phyloP scores from a whole-genome alignment of 2,888 invertebrate species.

The Pachliopta kotzebuea region DNA sequence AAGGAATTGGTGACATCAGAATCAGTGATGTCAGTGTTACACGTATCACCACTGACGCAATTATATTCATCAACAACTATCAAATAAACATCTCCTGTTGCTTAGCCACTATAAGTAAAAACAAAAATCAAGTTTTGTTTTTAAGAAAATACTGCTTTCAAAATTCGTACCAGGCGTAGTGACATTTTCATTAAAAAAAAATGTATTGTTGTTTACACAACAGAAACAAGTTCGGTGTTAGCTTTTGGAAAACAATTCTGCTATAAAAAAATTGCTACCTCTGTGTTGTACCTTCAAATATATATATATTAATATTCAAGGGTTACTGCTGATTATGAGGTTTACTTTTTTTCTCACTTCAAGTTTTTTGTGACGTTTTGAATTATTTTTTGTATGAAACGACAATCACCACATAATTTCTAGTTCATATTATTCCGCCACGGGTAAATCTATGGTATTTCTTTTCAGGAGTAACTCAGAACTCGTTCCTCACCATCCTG shows the following conservation, averaged over 20 bases:
- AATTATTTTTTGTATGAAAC: not conserved
- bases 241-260: not conserved
- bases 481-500: not conserved
- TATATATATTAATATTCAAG: not conserved
- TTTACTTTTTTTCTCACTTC: not conserved
- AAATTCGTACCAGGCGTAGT: no score
- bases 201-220: no score
- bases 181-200: no score
- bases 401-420: not conserved
- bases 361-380: not conserved
- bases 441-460: not conserved
- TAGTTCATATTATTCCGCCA: no score
- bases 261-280: not conserved
- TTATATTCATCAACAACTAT: no score
- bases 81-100: no score
- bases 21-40: no score
- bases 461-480: not conserved
- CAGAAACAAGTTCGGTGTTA: not conserved
- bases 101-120: no score
- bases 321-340: not conserved
- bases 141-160: no score
- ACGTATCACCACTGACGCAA: no score
- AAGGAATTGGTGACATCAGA: no score
- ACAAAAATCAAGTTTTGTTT: no score
- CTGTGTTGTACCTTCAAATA: not conserved